Percentiles rank a stretch among this genome's conserved stretches.
These are phyloP conservation scores for Neodontobutis hainanensis DNA, from an alignment of 2,113 vertebrate species.

Conservation along the genomic window DNA sequence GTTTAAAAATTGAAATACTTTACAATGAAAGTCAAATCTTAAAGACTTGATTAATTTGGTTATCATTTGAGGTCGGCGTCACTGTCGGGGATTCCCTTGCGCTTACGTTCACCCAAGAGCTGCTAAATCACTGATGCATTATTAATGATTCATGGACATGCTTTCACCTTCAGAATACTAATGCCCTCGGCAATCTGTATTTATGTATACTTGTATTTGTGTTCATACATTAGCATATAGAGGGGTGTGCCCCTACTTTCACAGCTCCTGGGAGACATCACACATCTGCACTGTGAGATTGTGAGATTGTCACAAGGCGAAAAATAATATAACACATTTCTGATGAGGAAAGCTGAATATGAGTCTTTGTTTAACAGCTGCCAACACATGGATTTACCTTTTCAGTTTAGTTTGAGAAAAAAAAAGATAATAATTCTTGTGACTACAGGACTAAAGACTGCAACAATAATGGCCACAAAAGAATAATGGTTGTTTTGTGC, in stretches of 20 bases:
- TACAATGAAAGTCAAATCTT: not conserved
- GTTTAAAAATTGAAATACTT: not conserved
- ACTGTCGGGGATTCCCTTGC: slow-evolving; percentile 35
- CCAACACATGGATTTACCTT: slow-evolving; percentile 4
- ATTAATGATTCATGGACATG: slow-evolving; percentile 48
- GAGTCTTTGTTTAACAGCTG: not conserved
- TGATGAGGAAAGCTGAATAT: slow-evolving; percentile 5
- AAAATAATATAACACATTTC: not conserved
- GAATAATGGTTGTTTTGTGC: slow-evolving; percentile 5
- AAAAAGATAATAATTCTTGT: not conserved
- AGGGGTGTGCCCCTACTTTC: slow-evolving; percentile 23
- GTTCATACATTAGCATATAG: slow-evolving; percentile 37
- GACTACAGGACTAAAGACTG: not conserved
- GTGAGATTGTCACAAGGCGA: not conserved
- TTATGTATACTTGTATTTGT: slow-evolving; percentile 13
- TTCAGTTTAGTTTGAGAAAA: not conserved
- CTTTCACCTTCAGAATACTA: slow-evolving; percentile 41
- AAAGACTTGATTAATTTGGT: not conserved
- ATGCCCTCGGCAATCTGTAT: slow-evolving; percentile 21
- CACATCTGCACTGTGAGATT: slow-evolving; percentile 20
- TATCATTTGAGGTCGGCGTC: slow-evolving; percentile 10
- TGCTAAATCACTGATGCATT: slow-evolving; percentile 43
- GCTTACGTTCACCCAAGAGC: slow-evolving; percentile 37
- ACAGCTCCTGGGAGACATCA: slow-evolving; percentile 33
- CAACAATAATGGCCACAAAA: not conserved